phyloP scores from a whole-genome alignment of 1,140 invertebrate species.

The Ruditapes philippinarum region DNA sequence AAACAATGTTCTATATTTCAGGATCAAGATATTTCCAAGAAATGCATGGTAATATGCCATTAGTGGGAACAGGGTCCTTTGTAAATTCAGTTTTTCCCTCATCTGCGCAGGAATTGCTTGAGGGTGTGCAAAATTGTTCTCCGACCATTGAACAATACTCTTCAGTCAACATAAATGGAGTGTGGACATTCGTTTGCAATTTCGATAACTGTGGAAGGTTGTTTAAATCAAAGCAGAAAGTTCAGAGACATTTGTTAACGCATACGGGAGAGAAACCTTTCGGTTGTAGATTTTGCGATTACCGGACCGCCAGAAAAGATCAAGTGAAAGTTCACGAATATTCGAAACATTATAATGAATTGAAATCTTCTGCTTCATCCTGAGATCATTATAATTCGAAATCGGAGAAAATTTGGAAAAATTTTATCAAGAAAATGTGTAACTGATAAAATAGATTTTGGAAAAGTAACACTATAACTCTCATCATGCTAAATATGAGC shows the following conservation, averaged over 20 bases:
- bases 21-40: not conserved
- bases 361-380: not conserved
- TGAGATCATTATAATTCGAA: no score
- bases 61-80: not conserved
- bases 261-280: conserved; percentile 72
- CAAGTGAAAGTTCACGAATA: not conserved
- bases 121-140: not conserved
- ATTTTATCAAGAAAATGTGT: no score
- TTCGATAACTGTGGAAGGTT: conserved; percentile 25
- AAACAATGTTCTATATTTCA: no score
- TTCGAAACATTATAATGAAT: not conserved
- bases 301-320: not conserved
- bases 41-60: not conserved
- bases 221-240: conserved; percentile 28
- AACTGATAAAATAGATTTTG: no score
- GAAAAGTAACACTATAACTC: no score
- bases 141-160: not conserved
- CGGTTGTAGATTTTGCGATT: conserved; percentile 54
- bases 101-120: not conserved
- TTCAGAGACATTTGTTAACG: conserved; percentile 60
- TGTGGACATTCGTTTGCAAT: not conserved
- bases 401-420: no score
- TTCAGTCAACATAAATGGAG: not conserved
- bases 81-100: not conserved
- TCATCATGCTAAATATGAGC: no score